Percentiles rank a stretch among this genome's conserved stretches.
Evolutionary conservation across 2,888 invertebrate genomes (phyloP).

Genomic region (Hypselothyrea guttata): DNA sequence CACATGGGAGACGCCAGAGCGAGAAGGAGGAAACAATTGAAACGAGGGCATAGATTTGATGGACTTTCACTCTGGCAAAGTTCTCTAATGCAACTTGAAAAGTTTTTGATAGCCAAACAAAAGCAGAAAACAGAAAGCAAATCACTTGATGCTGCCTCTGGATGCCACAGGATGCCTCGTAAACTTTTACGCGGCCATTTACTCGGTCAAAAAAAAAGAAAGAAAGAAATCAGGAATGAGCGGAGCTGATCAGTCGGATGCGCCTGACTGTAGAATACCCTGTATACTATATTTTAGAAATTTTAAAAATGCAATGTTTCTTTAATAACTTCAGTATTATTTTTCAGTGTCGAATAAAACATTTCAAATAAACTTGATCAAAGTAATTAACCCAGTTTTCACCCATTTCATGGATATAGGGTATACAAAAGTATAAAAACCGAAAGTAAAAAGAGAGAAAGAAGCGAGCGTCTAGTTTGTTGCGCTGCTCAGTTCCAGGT

Average conservation of each 20-base stretch:
- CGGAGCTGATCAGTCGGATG: too few species aligned
- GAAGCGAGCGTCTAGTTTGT: constrained; percentile 34
- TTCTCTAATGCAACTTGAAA: constrained; percentile 69
- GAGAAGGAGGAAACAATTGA: constrained; percentile 39
- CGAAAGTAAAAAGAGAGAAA: too few species aligned
- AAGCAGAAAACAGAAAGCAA: constrained; percentile 53
- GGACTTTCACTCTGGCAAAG: constrained; percentile 47
- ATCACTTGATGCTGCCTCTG: constrained; percentile 63
- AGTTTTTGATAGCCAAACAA: constrained; percentile 67
- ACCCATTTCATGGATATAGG: too few species aligned
- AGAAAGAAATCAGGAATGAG: not conserved
- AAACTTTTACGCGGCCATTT: constrained; percentile 71
- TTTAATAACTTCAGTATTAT: too few species aligned
- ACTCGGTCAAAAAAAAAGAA: constrained; percentile 5
- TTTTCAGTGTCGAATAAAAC: too few species aligned
- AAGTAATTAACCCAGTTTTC: too few species aligned
- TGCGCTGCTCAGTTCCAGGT: constrained; percentile 49
- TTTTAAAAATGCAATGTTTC: too few species aligned
- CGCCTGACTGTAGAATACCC: too few species aligned
- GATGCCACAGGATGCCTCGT: constrained; percentile 66
- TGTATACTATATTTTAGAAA: too few species aligned
- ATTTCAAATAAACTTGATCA: too few species aligned
- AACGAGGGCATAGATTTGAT: constrained; percentile 56
- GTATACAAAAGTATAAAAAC: too few species aligned
- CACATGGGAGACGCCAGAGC: constrained; percentile 44